Evolutionary conservation across 2,797 vertebrate genomes (phyloP).

Genomic region (Acrossocheilus wenchowensis): DNA sequence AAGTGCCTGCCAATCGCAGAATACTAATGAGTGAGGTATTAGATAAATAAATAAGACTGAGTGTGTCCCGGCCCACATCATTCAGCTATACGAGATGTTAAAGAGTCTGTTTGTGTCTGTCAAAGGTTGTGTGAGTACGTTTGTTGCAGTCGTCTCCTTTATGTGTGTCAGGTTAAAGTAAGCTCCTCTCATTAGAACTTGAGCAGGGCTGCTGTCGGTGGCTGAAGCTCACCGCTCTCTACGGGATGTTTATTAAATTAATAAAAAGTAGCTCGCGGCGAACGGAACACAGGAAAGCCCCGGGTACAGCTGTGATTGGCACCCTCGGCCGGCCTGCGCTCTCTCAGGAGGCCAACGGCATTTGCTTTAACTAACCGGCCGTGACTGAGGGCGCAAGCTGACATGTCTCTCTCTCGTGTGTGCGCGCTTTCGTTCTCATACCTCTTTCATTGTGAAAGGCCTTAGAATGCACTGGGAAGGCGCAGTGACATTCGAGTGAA

Average conservation of each 20-base stretch:
- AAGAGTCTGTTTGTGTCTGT: slow-evolving; percentile 47
- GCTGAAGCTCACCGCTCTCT: slow-evolving; percentile 66
- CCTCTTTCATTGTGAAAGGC: slow-evolving; percentile 44
- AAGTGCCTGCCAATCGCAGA: slow-evolving; percentile 55
- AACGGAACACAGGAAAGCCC: slow-evolving; percentile 71
- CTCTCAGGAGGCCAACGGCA: slow-evolving; percentile 70
- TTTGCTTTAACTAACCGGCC: slow-evolving; percentile 83
- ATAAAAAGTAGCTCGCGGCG: slow-evolving; percentile 82
- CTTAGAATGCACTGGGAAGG: slow-evolving; percentile 38
- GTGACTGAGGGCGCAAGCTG: slow-evolving; percentile 75
- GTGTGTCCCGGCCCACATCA: slow-evolving; percentile 44
- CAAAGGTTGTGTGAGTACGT: slow-evolving; percentile 19
- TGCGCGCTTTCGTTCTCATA: slow-evolving; percentile 24
- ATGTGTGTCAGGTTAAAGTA: slow-evolving; percentile 37
- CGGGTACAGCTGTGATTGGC: slow-evolving; percentile 79
- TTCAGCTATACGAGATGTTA: slow-evolving; percentile 32
- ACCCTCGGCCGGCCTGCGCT: slow-evolving; percentile 66
- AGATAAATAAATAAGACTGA: slow-evolving; percentile 52
- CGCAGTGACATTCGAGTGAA: slow-evolving; percentile 7
- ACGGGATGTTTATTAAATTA: slow-evolving; percentile 85
- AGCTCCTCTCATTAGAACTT: slow-evolving; percentile 72
- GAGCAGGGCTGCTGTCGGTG: slow-evolving; percentile 62
- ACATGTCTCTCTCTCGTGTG: slow-evolving; percentile 67
- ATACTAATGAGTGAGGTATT: slow-evolving; percentile 69
- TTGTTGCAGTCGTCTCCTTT: slow-evolving; percentile 43